Conservation (phyloP, 1,140 invertebrate species). For the Anoplolepis gracilipes region DNA sequence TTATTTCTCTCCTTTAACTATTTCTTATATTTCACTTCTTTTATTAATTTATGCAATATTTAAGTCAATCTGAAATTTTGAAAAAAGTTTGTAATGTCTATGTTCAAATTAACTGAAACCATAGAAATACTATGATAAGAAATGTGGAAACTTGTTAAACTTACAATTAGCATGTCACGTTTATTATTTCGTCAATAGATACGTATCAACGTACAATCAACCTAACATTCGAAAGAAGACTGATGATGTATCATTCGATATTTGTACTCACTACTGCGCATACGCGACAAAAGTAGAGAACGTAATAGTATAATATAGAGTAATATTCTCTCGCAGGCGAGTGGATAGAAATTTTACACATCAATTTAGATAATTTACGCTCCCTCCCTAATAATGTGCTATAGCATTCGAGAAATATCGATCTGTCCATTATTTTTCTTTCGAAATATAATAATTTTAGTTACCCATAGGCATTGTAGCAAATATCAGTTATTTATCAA, state of each 20-base stretch:
- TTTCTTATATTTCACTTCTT: too few relatives aligned
- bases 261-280: neutral
- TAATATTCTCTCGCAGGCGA: neutral
- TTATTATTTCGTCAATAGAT: neutral
- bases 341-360: neutral
- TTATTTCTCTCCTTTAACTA: too few relatives aligned
- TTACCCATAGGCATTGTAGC: neutral
- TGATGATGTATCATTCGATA: neutral
- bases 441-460: neutral
- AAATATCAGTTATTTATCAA: neutral
- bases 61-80: too few relatives aligned
- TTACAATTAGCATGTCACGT: too few relatives aligned
- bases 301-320: neutral
- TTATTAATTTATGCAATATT: too few relatives aligned
- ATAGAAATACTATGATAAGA: too few relatives aligned
- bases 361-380: conserved; percentile 14
- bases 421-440: neutral
- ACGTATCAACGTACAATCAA: neutral
- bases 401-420: neutral
- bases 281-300: neutral
- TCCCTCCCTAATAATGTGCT: neutral
- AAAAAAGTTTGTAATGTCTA: too few relatives aligned
- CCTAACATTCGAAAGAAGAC: neutral
- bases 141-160: too few relatives aligned
- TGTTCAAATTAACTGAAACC: too few relatives aligned